Evolutionary conservation across 2,888 invertebrate species (phyloP), one percentile per base, ranked within the genome.

Genomic region (Phania funesta): DNA sequence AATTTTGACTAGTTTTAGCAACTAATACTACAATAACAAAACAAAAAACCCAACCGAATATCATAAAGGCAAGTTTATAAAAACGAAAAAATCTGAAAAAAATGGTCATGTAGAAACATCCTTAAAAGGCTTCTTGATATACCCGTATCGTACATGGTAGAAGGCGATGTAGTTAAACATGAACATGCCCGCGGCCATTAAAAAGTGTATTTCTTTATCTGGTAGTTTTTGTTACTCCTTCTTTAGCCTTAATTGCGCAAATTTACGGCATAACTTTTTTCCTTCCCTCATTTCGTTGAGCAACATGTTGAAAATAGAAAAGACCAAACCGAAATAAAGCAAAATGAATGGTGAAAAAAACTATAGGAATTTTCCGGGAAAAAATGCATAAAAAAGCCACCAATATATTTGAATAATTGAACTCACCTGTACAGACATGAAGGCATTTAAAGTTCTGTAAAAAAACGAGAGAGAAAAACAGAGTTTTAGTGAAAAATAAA

Each of bases 151-250:
- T 68, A 46, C 76, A 62, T 62, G 54, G 52, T 50, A 68, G 79
- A 32, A 60, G 44, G 32, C 54, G 52, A 50, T 65, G 67, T 35
- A 62, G 62, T 44, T 67, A 68, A 62, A 62, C 60, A 76, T 60
- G 68, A 78, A 78, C 58, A 60, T 74, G 60, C 82, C 82, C 82
- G 82, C 82, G 82, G 82, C 82, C 70, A 82, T 82, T 82, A 74
- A 77, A 82, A 78, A 82, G 74, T 78, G 74, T 64, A 74, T 81
- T 71, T 80, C 75, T 73, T 44, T 4, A 16, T 16, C 26, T 46
- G 0, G 1, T 22, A 13, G 2, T 3, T 38, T 22, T n/a, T 67
- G 8, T 48, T 65, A 18, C 32, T 76, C 52, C 38, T 79, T 41
- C 64, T 67, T 50, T 52, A 79, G 65, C 68, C 78, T 82, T 82